Conservation (phyloP, 2,888 invertebrate species). For the Heteropelma amictum region DNA sequence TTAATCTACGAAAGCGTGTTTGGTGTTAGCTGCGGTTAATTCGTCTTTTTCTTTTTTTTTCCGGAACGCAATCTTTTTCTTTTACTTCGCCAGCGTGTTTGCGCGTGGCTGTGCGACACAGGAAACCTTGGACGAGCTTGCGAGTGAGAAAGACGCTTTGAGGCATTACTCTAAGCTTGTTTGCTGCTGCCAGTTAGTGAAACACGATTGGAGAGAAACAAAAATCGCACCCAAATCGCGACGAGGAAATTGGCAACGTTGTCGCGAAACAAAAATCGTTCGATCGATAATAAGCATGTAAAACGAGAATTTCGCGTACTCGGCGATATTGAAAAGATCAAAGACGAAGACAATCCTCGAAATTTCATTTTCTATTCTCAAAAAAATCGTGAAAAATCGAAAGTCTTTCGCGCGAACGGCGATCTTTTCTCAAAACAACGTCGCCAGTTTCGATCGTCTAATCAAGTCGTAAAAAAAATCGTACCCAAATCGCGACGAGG, state of each 20-base stretch:
- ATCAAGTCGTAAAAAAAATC: background rate
- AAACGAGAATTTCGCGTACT: no score
- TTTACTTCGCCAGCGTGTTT: no score
- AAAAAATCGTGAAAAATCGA: background rate
- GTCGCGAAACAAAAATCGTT: background rate
- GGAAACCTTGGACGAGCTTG: background rate
- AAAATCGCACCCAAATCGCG: background rate
- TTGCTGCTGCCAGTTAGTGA: constrained; percentile 14
- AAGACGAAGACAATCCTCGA: no score
- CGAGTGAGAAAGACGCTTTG: constrained; percentile 1
- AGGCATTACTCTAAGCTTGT: constrained; percentile 22
- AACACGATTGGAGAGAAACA: background rate
- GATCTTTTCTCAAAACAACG: background rate
- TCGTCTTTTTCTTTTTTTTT: background rate
- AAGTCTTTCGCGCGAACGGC: background rate
- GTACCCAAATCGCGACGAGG: background rate
- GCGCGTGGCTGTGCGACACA: no score
- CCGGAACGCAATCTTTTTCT: no score
- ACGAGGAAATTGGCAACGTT: background rate
- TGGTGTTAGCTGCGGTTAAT: constrained; percentile 31
- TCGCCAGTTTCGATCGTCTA: background rate
- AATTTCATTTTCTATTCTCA: no score
- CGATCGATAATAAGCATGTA: background rate
- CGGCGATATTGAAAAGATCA: no score
- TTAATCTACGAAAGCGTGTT: constrained; percentile 21